These are phyloP conservation scores for Didymodactylos carnosus DNA, from an alignment of 2,888 invertebrate species.

Conservation along the genomic window DNA sequence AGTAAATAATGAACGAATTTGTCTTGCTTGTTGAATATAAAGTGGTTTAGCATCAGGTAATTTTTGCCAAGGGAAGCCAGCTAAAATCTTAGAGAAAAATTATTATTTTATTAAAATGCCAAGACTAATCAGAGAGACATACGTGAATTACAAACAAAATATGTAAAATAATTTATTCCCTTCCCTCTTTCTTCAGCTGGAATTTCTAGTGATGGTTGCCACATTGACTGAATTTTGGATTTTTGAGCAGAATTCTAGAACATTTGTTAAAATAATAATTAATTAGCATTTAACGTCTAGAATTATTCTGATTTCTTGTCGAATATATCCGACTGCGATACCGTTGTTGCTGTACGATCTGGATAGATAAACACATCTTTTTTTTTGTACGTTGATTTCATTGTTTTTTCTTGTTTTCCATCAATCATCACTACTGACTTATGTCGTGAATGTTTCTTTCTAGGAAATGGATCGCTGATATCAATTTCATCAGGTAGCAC, in stretches of 20 bases:
- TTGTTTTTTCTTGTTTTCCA: neutral
- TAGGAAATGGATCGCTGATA: neutral
- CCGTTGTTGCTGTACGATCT: too few species aligned
- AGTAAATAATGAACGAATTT: slow-evolving; percentile 54
- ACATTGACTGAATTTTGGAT: too few species aligned
- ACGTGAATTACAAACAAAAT: slow-evolving; percentile 59
- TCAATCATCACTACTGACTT: too few species aligned
- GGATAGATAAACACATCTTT: neutral
- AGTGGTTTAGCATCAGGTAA: slow-evolving; percentile 58
- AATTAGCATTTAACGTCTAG: too few species aligned
- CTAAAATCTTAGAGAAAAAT: slow-evolving; percentile 19
- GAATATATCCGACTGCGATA: too few species aligned
- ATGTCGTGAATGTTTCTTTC: slow-evolving; percentile 11
- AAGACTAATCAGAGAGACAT: slow-evolving; percentile 20
- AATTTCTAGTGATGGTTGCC: slow-evolving; percentile 43
- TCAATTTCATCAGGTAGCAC: neutral
- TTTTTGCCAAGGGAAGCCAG: slow-evolving; percentile 59
- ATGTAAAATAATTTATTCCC: slow-evolving; percentile 57
- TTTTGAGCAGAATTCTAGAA: too few species aligned
- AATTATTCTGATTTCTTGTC: too few species aligned
- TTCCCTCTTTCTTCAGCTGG: slow-evolving; percentile 54
- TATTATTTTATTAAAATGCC: neutral
- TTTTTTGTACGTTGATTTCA: neutral
- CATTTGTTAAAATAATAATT: too few species aligned
- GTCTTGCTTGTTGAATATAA: slow-evolving; percentile 51